phyloP scores from a whole-genome alignment of 2,797 vertebrate genomes.

The Miichthys miiuy region DNA sequence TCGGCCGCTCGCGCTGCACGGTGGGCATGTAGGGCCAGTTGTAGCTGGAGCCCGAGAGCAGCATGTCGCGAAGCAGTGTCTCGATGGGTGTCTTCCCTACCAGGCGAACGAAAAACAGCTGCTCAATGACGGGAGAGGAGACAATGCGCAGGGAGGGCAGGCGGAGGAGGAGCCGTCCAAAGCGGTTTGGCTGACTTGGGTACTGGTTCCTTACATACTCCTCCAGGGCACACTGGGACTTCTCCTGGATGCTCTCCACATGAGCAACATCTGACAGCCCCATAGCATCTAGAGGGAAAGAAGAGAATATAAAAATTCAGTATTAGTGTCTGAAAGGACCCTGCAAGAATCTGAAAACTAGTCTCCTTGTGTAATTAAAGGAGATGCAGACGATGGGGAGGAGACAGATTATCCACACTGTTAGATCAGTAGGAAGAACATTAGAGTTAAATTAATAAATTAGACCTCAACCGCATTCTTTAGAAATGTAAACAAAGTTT shows the following conservation, averaged over 20 bases:
- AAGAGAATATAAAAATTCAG: background rate
- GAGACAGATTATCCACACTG: background rate
- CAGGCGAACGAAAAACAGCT: conserved; percentile 92
- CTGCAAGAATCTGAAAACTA: background rate
- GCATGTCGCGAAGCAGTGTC: conserved; percentile 92
- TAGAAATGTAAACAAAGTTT: no score
- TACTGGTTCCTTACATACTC: conserved; percentile 92
- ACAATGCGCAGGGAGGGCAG: conserved; percentile 91
- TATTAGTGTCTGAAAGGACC: background rate
- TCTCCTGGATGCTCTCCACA: conserved; percentile 92
- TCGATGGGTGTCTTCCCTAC: conserved; percentile 94
- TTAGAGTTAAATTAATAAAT: background rate
- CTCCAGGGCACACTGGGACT: conserved; percentile 91
- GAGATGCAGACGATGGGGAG: background rate
- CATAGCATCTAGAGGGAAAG: conserved; percentile 84
- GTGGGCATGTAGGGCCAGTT: conserved; percentile 90
- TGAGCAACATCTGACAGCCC: conserved; percentile 90
- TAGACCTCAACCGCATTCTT: background rate
- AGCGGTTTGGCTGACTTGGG: conserved; percentile 90
- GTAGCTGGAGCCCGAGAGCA: conserved; percentile 91
- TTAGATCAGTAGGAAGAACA: background rate
- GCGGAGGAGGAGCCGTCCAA: conserved; percentile 90
- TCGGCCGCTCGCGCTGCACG: conserved; percentile 86
- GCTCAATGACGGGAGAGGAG: conserved; percentile 91
- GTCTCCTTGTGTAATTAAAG: background rate